Evolutionary conservation across 1,140 invertebrate genomes (phyloP).

Genomic region (Sitophilus oryzae): DNA sequence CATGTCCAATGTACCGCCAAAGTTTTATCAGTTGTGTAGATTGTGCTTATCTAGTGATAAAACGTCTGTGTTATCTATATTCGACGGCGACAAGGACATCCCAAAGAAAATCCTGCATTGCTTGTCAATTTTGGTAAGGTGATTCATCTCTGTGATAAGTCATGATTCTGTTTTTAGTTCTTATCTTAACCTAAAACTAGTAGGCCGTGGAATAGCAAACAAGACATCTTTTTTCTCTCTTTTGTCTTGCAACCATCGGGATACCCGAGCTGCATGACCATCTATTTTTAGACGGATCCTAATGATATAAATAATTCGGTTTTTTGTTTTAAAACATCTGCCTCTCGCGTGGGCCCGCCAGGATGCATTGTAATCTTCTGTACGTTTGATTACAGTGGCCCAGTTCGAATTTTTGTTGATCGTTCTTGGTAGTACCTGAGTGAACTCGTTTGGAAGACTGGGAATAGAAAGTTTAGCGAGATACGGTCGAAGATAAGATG

Average conservation of each 20-base stretch:
- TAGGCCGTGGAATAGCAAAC: conserved; percentile 11
- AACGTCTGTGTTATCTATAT: conserved; percentile 32
- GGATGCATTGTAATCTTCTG: conserved; percentile 26
- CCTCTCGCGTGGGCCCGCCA: conserved; percentile 29
- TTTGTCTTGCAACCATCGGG: conserved; percentile 10
- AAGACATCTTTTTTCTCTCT: conserved; percentile 18
- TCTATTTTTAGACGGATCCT: conserved; percentile 20
- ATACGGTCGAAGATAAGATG: conserved; percentile 33
- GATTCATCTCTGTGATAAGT: conserved; percentile 27
- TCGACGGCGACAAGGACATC: conserved; percentile 40
- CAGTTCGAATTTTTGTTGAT: conserved; percentile 23
- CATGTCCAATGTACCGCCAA: conserved; percentile 62
- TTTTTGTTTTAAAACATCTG: conserved; percentile 37
- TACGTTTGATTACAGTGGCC: conserved; percentile 28
- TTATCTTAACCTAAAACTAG: conserved; percentile 25
- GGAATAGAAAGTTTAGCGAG: conserved; percentile 39
- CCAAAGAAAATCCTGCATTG: conserved; percentile 46
- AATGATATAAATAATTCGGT: conserved; percentile 31
- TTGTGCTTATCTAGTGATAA: conserved; percentile 50
- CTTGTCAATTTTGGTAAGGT: conserved; percentile 47
- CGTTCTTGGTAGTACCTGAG: conserved; percentile 17
- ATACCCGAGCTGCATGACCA: conserved; percentile 8
- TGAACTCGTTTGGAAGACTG: conserved; percentile 20
- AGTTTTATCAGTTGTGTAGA: conserved; percentile 60
- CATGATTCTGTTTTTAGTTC: conserved; percentile 25